phyloP scores from a whole-genome alignment of 2,888 invertebrate genomes.

The Eudasyphora cyanicolor region DNA sequence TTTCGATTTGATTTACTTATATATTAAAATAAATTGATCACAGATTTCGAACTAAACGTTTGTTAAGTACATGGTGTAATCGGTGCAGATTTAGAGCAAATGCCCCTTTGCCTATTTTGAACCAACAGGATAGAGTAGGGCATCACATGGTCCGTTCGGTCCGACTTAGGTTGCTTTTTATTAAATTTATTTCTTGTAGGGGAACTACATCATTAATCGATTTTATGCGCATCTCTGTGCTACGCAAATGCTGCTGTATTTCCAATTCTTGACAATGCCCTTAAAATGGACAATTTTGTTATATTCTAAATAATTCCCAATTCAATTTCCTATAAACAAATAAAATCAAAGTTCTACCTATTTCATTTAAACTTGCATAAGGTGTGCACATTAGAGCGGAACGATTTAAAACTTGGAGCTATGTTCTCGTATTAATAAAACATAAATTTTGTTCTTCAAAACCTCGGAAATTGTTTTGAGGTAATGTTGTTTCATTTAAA shows the following conservation, averaged over 20 bases:
- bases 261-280: conserved; percentile 8
- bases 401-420: background rate
- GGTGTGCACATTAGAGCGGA: background rate
- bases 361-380: conserved; percentile 45
- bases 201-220: conserved; percentile 16
- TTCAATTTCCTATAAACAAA: conserved; percentile 75
- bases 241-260: background rate
- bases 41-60: too few species aligned
- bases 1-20: too few species aligned
- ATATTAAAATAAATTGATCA: too few species aligned
- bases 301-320: conserved; percentile 72
- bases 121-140: too few species aligned
- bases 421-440: background rate
- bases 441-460: conserved; percentile 14
- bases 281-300: conserved; percentile 54
- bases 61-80: too few species aligned
- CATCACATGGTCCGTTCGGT: too few species aligned
- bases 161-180: too few species aligned
- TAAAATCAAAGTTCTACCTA: conserved; percentile 72
- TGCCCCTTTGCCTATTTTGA: too few species aligned
- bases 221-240: background rate
- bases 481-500: too few species aligned
- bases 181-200: too few species aligned
- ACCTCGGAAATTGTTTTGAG: background rate
- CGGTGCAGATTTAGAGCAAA: too few species aligned